A percentile compares a stretch with the other conserved stretches of the same genome.
Conservation (phyloP, 2,888 invertebrate genomes). For the Opisthograptis luteolata region DNA sequence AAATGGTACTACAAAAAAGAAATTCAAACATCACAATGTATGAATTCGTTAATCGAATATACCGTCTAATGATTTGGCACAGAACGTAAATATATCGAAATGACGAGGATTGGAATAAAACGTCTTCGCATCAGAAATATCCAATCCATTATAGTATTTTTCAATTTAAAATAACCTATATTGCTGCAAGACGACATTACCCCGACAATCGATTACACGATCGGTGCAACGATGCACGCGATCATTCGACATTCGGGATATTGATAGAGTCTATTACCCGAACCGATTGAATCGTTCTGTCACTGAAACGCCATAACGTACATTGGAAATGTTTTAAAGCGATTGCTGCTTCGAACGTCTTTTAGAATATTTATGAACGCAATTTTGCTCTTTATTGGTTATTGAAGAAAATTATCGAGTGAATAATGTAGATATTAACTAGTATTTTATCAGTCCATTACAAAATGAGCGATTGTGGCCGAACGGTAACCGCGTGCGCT, state of each 20-base stretch:
- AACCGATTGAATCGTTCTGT: conserved; percentile 15
- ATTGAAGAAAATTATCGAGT: no score
- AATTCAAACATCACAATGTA: no score
- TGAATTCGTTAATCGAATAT: no score
- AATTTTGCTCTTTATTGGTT: background rate
- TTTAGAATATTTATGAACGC: background rate
- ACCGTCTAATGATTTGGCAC: no score
- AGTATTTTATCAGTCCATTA: no score
- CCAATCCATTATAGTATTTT: background rate
- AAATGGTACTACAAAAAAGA: no score
- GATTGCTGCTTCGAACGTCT: conserved; percentile 7
- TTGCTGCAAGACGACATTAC: background rate
- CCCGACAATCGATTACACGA: conserved; percentile 10
- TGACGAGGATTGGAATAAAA: background rate
- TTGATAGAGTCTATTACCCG: conserved; percentile 22
- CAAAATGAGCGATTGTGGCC: no score
- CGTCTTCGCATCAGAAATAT: background rate
- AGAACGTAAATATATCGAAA: no score
- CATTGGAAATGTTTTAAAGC: conserved; percentile 10
- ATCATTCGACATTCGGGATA: conserved; percentile 15
- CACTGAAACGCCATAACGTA: conserved; percentile 7
- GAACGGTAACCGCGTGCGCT: no score
- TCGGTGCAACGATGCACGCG: conserved; percentile 26
- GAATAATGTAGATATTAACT: no score
- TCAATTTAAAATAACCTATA: background rate